A percentile compares a stretch with the other conserved stretches of the same genome.
Conservation (phyloP, 1,140 invertebrate genomes). For the Gryllus bimaculatus region DNA sequence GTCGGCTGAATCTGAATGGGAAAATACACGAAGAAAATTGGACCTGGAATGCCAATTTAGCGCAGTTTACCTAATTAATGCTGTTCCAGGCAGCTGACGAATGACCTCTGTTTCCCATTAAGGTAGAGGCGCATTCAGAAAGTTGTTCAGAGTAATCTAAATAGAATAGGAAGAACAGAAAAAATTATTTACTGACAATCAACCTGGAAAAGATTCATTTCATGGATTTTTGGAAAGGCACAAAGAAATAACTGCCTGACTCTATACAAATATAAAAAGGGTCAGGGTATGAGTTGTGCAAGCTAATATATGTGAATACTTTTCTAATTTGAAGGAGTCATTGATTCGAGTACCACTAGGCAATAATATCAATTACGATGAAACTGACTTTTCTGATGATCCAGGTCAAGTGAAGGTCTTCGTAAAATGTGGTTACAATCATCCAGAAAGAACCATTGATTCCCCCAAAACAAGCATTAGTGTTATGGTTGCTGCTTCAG, state of each 20-base stretch:
- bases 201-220: background rate
- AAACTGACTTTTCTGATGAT: background rate
- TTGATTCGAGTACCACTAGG: background rate
- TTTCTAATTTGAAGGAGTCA: background rate
- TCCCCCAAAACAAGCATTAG: background rate
- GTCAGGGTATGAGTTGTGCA: background rate
- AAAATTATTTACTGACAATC: conserved; percentile 1
- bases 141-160: background rate
- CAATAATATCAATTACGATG: background rate
- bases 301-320: background rate
- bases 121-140: background rate
- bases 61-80: background rate
- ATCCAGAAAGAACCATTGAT: background rate
- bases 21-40: background rate
- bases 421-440: background rate
- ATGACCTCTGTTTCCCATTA: too few species aligned
- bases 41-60: background rate
- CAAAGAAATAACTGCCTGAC: background rate
- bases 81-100: too few species aligned
- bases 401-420: background rate
- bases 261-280: background rate
- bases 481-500: too few species aligned
- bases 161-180: background rate
- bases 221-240: background rate
- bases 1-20: background rate